Conservation (phyloP, 2,113 vertebrate species). For the Oxygymnocypris stewartii region DNA sequence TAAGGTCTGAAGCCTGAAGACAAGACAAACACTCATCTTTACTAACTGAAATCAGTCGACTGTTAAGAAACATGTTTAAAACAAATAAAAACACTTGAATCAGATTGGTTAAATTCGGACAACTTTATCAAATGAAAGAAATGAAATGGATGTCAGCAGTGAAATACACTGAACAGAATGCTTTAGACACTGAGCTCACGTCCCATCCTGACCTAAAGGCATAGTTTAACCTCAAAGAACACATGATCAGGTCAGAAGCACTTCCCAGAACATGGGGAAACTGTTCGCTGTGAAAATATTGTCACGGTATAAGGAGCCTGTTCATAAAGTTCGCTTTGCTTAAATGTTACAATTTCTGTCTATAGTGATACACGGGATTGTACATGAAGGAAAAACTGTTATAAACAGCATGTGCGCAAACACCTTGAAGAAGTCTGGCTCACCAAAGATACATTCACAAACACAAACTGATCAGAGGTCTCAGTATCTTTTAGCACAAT, state of each 20-base stretch:
- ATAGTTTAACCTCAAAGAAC: slow-evolving; percentile 9
- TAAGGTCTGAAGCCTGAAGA: neutral
- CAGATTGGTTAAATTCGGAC: neutral
- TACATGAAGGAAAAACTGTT: slow-evolving; percentile 9
- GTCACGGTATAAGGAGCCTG: slow-evolving; percentile 23
- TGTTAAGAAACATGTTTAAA: neutral
- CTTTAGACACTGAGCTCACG: slow-evolving; percentile 23
- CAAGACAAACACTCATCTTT: neutral
- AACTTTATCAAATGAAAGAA: slow-evolving; percentile 52
- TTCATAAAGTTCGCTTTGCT: neutral
- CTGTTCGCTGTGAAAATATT: neutral
- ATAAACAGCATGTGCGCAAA: slow-evolving; percentile 4
- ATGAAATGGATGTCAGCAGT: slow-evolving; percentile 44
- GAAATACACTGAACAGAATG: slow-evolving; percentile 40
- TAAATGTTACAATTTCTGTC: neutral
- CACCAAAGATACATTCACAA: slow-evolving; percentile 16
- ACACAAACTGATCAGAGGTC: neutral
- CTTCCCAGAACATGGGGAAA: neutral
- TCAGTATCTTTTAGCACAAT: neutral
- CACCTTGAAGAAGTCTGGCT: neutral
- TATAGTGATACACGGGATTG: slow-evolving; percentile 2
- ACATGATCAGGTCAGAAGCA: slow-evolving; percentile 1
- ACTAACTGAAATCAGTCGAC: neutral
- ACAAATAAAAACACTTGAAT: slow-evolving; percentile 27
- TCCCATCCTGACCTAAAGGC: slow-evolving; percentile 3